A percentile compares a stretch with the other conserved stretches of the same genome.
These are phyloP conservation scores for Rousettus madagascariensis DNA, from an alignment of 2,797 vertebrate species.

Conservation along the genomic window DNA sequence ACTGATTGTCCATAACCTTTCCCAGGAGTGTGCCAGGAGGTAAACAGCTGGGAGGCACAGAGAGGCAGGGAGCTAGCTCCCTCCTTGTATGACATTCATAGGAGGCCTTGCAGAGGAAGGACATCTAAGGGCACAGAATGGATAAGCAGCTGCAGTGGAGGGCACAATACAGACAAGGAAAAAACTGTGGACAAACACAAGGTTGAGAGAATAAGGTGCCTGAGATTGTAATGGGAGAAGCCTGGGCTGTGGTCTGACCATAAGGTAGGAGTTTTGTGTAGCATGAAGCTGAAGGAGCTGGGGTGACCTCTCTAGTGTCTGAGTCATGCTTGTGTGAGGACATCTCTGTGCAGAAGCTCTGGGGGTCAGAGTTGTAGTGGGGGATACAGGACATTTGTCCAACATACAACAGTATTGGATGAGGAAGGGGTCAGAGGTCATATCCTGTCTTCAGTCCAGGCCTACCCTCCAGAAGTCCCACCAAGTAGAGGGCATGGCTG, in stretches of 20 bases:
- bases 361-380: neutral
- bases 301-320: neutral
- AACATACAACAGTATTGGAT: rapidly evolving
- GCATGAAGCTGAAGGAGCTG: too few relatives aligned
- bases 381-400: neutral
- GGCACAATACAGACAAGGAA: neutral
- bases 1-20: too few relatives aligned
- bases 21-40: neutral
- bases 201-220: too few relatives aligned
- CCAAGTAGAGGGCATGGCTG: neutral
- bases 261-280: neutral
- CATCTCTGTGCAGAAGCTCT: neutral
- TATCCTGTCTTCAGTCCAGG: neutral
- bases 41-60: neutral
- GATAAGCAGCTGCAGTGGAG: too few relatives aligned
- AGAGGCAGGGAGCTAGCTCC: neutral
- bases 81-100: neutral
- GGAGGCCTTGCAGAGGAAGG: neutral
- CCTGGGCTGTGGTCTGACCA: neutral
- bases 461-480: neutral
- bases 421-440: neutral
- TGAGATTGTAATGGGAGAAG: neutral
- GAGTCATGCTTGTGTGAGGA: neutral
- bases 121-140: neutral
- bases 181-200: neutral